phyloP scores from a whole-genome alignment of 2,113 vertebrate genomes.

The Hemiprocne comata region DNA sequence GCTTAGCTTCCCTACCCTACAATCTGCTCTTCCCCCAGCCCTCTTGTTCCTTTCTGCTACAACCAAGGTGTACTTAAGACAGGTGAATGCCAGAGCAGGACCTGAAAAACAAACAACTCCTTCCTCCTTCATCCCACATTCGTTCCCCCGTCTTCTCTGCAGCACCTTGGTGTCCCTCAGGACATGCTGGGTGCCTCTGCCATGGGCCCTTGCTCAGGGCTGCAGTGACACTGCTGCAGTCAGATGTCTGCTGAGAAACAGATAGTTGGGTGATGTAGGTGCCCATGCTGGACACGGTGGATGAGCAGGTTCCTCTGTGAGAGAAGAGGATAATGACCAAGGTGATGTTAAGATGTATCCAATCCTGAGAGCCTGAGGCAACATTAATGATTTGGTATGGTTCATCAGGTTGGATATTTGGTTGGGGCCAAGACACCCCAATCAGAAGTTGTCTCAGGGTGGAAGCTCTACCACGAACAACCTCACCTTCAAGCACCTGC shows the following conservation, averaged over 20 bases:
- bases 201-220: background rate
- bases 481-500: background rate
- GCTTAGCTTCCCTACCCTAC: background rate
- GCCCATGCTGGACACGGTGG: accelerated
- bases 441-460: background rate
- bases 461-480: background rate
- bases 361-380: background rate
- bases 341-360: background rate
- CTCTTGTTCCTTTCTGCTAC: background rate
- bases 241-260: background rate
- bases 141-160: background rate
- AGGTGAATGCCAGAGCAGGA: background rate
- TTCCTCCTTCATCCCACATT: background rate
- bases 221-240: background rate
- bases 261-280: background rate
- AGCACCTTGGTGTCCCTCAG: background rate
- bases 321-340: background rate
- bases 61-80: background rate
- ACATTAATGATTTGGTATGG: background rate
- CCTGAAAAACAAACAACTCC: background rate
- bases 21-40: background rate
- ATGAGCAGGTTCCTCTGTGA: background rate
- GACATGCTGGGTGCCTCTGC: accelerated
- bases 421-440: background rate
- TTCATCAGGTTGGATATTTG: background rate